Percentiles rank a stretch among this genome's conserved stretches.
Conservation (phyloP, 2,797 vertebrate genomes). For the Pseudopleuronectes americanus region DNA sequence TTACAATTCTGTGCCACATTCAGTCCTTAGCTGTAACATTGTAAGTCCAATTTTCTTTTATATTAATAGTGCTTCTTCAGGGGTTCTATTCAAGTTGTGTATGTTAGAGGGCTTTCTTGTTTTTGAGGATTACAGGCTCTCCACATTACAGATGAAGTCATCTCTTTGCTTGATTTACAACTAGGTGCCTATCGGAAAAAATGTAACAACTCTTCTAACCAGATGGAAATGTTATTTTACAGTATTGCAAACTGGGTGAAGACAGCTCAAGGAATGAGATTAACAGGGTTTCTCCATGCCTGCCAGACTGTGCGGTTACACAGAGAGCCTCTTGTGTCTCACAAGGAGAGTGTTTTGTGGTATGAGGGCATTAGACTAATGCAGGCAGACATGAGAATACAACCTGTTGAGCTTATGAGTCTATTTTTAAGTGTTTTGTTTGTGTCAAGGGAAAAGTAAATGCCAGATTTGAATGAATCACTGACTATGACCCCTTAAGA, state of each 20-base stretch:
- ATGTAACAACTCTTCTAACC: slow-evolving; percentile 53
- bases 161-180: slow-evolving; percentile 27
- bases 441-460: slow-evolving; percentile 44
- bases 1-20: slow-evolving; percentile 23
- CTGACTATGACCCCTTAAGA: slow-evolving; percentile 19
- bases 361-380: slow-evolving; percentile 52
- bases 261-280: slow-evolving; percentile 40
- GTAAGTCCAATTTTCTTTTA: slow-evolving; percentile 6
- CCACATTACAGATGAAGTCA: slow-evolving; percentile 21
- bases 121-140: neutral
- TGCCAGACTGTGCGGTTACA: slow-evolving; percentile 53
- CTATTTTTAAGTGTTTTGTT: slow-evolving; percentile 39
- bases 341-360: slow-evolving; percentile 56
- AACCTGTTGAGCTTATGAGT: slow-evolving; percentile 29
- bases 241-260: slow-evolving; percentile 36
- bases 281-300: slow-evolving; percentile 49
- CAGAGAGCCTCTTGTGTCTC: slow-evolving; percentile 33
- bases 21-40: slow-evolving; percentile 13
- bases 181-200: slow-evolving; percentile 27
- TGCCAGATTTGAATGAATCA: slow-evolving; percentile 45
- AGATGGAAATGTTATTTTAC: slow-evolving; percentile 56
- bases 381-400: slow-evolving; percentile 30
- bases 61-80: neutral
- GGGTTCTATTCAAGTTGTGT: neutral
- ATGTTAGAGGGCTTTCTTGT: neutral